Evolutionary conservation across 2,113 vertebrate genomes (phyloP).

Genomic region (Platycercus adscitus): DNA sequence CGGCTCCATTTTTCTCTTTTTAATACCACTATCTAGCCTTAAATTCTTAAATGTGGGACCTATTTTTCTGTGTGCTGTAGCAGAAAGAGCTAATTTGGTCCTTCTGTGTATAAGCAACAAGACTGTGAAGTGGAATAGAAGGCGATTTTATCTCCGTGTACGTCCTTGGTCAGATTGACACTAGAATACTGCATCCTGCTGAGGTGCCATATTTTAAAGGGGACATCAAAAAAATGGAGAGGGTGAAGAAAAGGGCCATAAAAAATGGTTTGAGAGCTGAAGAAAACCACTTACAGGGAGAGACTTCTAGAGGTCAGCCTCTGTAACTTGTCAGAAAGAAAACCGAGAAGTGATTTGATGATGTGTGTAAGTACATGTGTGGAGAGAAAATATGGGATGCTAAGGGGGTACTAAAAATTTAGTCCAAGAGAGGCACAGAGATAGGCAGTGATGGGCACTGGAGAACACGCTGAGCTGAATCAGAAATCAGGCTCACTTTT

Average conservation of each 20-base stretch:
- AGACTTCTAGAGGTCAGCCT: constrained; percentile 31
- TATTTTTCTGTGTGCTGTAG: constrained; percentile 27
- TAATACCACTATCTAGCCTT: constrained; percentile 21
- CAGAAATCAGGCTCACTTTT: neutral
- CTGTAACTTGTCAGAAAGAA: constrained; percentile 53
- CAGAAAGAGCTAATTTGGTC: constrained; percentile 58
- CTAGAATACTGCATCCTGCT: constrained; percentile 25
- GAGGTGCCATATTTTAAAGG: constrained; percentile 57
- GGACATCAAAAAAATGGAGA: constrained; percentile 39
- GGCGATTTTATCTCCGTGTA: constrained; percentile 12
- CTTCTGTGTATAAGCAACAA: constrained; percentile 35
- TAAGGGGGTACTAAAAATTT: neutral
- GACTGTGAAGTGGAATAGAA: constrained; percentile 29
- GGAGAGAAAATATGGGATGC: neutral
- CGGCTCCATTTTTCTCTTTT: constrained; percentile 57
- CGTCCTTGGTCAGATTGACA: constrained; percentile 14
- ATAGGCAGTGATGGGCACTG: neutral
- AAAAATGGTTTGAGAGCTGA: constrained; percentile 51
- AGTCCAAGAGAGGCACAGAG: neutral
- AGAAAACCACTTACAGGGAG: constrained; percentile 26
- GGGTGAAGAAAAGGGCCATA: constrained; percentile 28
- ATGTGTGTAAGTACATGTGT: neutral
- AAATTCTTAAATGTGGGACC: constrained; percentile 9
- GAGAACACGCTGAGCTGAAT: neutral
- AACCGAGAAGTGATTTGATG: constrained; percentile 39